Percentiles rank a stretch among this genome's conserved stretches.
These are phyloP conservation scores for Polyodon spathula DNA, from an alignment of 2,113 vertebrate species.

Conservation along the genomic window DNA sequence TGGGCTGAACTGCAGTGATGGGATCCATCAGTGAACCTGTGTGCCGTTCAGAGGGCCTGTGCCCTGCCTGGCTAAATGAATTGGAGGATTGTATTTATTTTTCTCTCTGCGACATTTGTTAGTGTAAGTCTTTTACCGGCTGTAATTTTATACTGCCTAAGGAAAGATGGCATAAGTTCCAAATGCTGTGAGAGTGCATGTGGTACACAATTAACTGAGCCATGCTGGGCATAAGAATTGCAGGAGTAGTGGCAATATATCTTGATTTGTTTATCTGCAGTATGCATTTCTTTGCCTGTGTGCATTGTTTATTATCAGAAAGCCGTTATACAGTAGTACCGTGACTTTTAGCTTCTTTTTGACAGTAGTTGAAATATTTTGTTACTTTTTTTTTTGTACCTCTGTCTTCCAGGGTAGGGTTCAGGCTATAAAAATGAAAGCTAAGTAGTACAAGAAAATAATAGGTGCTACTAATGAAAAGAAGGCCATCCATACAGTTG, in stretches of 20 bases:
- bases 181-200: neutral
- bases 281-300: too few relatives aligned
- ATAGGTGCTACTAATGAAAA: too few relatives aligned
- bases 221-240: neutral
- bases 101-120: slow-evolving; percentile 3
- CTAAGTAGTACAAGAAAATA: too few relatives aligned
- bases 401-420: too few relatives aligned
- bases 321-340: too few relatives aligned
- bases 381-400: too few relatives aligned
- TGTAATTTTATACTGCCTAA: slow-evolving; percentile 1
- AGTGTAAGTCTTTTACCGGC: slow-evolving; percentile 4
- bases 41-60: neutral
- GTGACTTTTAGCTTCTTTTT: too few relatives aligned
- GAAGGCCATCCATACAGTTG: too few relatives aligned
- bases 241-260: neutral
- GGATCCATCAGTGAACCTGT: neutral
- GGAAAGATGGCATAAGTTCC: neutral
- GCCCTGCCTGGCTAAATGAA: neutral
- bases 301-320: too few relatives aligned
- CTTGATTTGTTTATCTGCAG: too few relatives aligned
- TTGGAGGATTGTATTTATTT: neutral
- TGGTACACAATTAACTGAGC: neutral
- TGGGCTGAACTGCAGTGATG: slow-evolving; percentile 12
- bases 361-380: too few relatives aligned
- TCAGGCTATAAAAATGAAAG: too few relatives aligned